These are phyloP conservation scores for Perca flavescens DNA, from an alignment of 2,113 vertebrate species.

Conservation along the genomic window DNA sequence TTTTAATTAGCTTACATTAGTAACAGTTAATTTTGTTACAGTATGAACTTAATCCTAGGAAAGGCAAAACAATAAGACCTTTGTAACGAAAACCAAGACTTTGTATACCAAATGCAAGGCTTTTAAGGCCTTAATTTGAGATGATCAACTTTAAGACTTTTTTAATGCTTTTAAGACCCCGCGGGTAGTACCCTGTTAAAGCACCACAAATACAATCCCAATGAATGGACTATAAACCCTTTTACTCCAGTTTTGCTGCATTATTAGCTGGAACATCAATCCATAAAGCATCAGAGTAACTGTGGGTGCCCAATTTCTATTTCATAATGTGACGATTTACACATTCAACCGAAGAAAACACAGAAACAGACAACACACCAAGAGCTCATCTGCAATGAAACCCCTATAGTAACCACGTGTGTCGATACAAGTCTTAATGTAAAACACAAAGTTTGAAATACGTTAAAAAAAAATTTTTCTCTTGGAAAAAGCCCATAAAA, in stretches of 20 bases:
- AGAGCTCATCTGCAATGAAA: constrained; percentile 31
- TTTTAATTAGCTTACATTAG: too few species aligned
- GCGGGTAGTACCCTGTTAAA: not conserved
- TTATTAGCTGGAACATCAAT: constrained; percentile 20
- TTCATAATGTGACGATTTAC: constrained; percentile 71
- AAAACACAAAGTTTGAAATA: constrained; percentile 70
- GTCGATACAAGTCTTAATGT: constrained; percentile 55
- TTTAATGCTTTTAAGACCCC: too few species aligned
- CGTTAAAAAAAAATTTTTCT: too few species aligned
- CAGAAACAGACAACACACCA: constrained; percentile 27
- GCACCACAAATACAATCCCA: constrained; percentile 27
- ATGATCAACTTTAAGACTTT: too few species aligned
- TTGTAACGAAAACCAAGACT: too few species aligned
- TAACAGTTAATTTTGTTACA: too few species aligned
- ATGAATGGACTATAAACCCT: constrained; percentile 9
- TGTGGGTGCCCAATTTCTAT: constrained; percentile 57
- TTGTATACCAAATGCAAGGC: too few species aligned
- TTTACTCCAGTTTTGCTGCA: constrained; percentile 26
- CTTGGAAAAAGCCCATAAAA: constrained; percentile 68
- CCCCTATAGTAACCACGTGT: constrained; percentile 49
- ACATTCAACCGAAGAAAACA: constrained; percentile 71
- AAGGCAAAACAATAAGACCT: too few species aligned
- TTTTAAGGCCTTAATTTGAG: too few species aligned
- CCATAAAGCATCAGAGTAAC: constrained; percentile 20
- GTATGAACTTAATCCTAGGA: too few species aligned